Evolutionary conservation across 2,888 invertebrate species (phyloP), one percentile per base, ranked within the genome.

Genomic region (Cephonodes hylas): DNA sequence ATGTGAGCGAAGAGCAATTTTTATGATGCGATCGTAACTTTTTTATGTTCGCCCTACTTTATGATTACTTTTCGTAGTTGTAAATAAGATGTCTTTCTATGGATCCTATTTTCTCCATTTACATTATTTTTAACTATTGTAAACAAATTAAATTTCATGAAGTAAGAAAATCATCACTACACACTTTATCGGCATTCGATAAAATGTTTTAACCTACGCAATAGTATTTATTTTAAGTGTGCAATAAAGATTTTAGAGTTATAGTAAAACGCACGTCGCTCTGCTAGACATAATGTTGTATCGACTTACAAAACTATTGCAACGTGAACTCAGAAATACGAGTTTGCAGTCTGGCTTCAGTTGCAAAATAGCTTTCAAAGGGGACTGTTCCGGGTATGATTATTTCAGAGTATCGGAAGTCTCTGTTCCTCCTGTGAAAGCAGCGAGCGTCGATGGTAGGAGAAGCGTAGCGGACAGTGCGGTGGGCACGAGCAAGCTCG

Each of bases 11-110:
- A 69, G 66, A 70, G 71, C 70, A 76, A 74, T 77, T 84, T 82
- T 86, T 86, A 86, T 83, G 75, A 72, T 67, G 65, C 67, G 77
- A 73, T 82, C 85, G 79, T 86, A 84, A 87, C 70, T 75, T 79
- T 85, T 81, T 85, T 84, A 85, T 85, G 77, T 66, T 45, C 27
- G 74, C 67, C 70, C 77, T 70, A 73, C 69, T 79, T 78, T 81
- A 77, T 75, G 71, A 74, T 75, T 75, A 76, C 34, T 38, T 45
- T 53, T 53, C 31, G 31, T 53, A 18, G 27, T 18, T 18, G 4
- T 53, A 18, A 53, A 53, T 8, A 31, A 38, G 3, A 31, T 7
- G 10, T 31, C 31, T 53, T 27, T 18, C 1, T 27, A 20, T 18
- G 4, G 10, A 53, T 27, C n/a, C 27, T 7, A 48, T 53, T 10